phyloP scores from a whole-genome alignment of 2,797 vertebrate genomes.

The Momotus momota region DNA sequence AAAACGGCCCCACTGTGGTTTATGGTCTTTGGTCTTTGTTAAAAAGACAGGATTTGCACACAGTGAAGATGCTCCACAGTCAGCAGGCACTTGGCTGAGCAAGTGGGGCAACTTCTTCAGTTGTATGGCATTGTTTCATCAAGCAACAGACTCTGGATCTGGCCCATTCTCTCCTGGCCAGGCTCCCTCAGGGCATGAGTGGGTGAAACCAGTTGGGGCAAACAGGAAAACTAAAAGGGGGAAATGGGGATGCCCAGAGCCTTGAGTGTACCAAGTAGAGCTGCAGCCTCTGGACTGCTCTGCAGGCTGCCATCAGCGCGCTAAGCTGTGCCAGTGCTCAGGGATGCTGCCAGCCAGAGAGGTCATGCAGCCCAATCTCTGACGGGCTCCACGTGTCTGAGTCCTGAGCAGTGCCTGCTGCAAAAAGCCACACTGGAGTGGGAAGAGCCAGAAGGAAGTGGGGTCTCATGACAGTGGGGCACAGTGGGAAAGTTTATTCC shows the following conservation, averaged over 20 bases:
- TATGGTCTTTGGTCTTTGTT: not conserved
- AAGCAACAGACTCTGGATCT: not conserved
- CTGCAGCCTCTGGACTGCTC: fast-evolving
- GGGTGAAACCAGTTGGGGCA: not conserved
- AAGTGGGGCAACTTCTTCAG: not conserved
- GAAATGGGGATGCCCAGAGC: not conserved
- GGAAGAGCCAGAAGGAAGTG: not conserved
- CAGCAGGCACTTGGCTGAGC: not conserved
- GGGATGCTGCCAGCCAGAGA: not conserved
- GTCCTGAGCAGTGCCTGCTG: not conserved
- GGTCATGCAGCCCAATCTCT: fast-evolving
- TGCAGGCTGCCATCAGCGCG: fast-evolving
- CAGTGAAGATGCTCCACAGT: fast-evolving
- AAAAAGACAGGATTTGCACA: fast-evolving
- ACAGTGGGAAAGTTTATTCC: not conserved
- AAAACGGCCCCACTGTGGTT: not conserved
- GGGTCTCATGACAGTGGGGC: not conserved
- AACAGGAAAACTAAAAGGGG: not conserved
- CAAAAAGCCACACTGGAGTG: not conserved
- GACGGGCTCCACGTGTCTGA: not conserved
- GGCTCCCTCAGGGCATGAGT: not conserved
- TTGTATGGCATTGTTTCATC: not conserved
- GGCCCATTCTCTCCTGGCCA: not conserved
- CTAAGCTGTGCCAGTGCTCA: not conserved
- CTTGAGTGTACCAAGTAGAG: fast-evolving